Evolutionary conservation across 2,113 vertebrate genomes (phyloP).

Genomic region (Megalops atlanticus): DNA sequence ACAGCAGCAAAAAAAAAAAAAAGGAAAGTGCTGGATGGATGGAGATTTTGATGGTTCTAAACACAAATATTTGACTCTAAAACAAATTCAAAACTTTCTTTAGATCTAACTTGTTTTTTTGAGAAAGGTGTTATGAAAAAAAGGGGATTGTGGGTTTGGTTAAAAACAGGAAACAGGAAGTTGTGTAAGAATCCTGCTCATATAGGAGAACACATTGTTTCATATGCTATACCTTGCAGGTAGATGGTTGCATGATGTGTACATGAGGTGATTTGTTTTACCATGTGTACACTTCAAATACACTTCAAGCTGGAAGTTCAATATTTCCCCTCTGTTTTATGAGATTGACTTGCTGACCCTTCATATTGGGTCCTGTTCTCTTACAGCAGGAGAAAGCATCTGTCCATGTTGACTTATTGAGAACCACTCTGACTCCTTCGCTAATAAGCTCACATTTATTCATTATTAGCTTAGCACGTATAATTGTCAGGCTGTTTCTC

Average conservation of each 20-base stretch:
- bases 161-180: no score
- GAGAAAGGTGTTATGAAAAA: not conserved
- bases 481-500: constrained; percentile 33
- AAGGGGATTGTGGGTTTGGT: no score
- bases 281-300: no score
- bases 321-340: not conserved
- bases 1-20: constrained; percentile 51
- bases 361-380: not conserved
- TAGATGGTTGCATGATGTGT: not conserved
- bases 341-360: not conserved
- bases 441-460: constrained; percentile 38
- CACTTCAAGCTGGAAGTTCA: not conserved
- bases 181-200: not conserved
- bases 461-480: constrained; percentile 31
- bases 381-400: not conserved
- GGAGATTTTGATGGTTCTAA: constrained; percentile 21
- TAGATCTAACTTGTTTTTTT: not conserved
- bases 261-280: not conserved
- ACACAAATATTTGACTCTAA: not conserved
- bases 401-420: constrained; percentile 11
- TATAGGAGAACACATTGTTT: no score
- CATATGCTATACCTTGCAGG: not conserved
- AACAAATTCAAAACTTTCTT: not conserved
- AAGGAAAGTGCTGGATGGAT: not conserved
- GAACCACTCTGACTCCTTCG: not conserved